Evolutionary conservation across 2,888 invertebrate species (phyloP).

Genomic region (Dysmachus trigonus): DNA sequence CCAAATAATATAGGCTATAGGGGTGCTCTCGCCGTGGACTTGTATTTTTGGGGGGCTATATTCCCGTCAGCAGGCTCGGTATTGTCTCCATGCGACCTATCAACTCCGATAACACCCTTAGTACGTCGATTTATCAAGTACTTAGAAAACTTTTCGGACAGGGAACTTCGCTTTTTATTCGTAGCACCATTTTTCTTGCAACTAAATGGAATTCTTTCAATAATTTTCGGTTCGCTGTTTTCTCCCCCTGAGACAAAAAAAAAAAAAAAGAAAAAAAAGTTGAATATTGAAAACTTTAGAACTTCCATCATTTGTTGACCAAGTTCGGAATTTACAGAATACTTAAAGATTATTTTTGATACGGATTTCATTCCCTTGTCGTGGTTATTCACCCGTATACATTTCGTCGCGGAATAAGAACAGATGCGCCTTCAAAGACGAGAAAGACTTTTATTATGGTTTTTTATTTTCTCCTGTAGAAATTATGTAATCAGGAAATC

Average conservation of each 20-base stretch:
- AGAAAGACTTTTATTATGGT: background rate
- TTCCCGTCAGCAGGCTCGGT: background rate
- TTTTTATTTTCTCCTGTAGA: background rate
- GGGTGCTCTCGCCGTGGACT: background rate
- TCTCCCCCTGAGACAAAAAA: background rate
- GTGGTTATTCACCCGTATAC: background rate
- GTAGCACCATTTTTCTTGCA: background rate
- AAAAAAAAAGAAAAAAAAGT: background rate
- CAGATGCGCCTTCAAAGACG: background rate
- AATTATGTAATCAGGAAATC: background rate
- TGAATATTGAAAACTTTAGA: background rate
- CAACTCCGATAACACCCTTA: slow-evolving; percentile 1
- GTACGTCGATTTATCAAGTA: slow-evolving; percentile 10
- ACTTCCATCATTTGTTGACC: background rate
- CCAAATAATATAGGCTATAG: background rate
- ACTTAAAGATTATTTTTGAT: background rate
- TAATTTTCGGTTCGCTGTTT: background rate
- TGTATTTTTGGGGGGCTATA: background rate
- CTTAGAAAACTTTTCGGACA: slow-evolving; percentile 10
- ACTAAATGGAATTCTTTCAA: background rate
- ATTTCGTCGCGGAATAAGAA: background rate
- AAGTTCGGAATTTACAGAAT: background rate
- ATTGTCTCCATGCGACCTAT: slow-evolving; percentile 14
- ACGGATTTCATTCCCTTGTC: background rate
- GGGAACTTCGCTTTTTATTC: slow-evolving; percentile 1